These are phyloP conservation scores for Pipistrellus pipistrellus DNA, from an alignment of 2,797 vertebrate genomes.

Conservation along the genomic window DNA sequence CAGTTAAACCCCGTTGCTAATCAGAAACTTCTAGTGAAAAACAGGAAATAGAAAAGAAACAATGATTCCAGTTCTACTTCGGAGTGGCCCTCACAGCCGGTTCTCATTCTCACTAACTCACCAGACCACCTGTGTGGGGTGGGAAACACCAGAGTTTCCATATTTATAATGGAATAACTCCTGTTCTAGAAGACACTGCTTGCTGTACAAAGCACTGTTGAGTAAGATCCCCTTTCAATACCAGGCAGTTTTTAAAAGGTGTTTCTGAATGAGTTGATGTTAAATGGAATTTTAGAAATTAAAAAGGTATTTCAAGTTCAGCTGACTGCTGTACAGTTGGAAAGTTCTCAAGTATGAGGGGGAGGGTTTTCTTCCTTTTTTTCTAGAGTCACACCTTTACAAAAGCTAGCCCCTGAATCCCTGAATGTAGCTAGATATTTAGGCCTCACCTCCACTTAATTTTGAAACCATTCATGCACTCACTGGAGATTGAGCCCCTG, in stretches of 20 bases:
- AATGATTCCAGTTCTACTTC: neutral
- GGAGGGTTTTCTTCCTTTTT: neutral
- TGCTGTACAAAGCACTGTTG: neutral
- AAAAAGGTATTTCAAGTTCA: conserved; percentile 7
- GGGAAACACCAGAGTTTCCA: neutral
- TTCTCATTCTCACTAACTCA: neutral
- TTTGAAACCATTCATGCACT: conserved; percentile 8
- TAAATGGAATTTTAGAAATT: conserved; percentile 54
- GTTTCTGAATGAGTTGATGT: conserved; percentile 24
- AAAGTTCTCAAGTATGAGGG: neutral
- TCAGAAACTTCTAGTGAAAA: conserved; percentile 52
- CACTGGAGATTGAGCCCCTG: neutral
- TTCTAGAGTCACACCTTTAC: neutral
- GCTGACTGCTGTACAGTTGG: neutral
- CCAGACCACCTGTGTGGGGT: neutral
- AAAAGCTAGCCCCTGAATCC: neutral
- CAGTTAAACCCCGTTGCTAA: conserved; percentile 64
- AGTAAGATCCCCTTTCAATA: neutral
- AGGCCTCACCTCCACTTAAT: neutral
- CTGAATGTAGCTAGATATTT: neutral
- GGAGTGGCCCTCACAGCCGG: neutral
- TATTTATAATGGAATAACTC: neutral
- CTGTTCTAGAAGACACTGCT: neutral
- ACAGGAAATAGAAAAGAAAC: conserved; percentile 27
- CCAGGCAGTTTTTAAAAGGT: neutral